These are phyloP conservation scores for Oxyruncus cristatus DNA, from an alignment of 2,113 vertebrate genomes.

Conservation along the genomic window DNA sequence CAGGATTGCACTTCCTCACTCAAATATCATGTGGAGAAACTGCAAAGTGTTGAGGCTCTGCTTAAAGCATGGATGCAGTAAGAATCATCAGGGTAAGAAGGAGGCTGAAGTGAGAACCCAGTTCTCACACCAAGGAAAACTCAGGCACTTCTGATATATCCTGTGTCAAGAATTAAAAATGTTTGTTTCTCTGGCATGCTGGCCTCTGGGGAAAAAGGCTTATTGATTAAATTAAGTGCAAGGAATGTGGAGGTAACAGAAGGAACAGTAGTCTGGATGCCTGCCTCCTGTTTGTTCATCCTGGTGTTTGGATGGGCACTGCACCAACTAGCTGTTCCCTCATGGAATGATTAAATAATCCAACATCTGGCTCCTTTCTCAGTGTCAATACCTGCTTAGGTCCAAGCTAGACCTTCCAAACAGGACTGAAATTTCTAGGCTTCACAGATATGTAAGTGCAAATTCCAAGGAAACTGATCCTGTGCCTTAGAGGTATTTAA, in stretches of 20 bases:
- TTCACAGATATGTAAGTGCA: not conserved
- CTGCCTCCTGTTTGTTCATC: constrained; percentile 14
- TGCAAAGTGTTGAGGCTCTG: not conserved
- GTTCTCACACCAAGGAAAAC: not conserved
- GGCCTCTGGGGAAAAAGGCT: not conserved
- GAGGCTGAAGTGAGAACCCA: not conserved
- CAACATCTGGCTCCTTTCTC: not conserved
- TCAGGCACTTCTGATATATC: not conserved
- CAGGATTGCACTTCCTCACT: not conserved
- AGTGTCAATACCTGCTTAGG: not conserved
- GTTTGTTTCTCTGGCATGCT: not conserved
- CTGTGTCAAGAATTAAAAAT: not conserved
- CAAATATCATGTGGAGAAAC: not conserved
- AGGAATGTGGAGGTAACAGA: not conserved
- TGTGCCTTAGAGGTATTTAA: not conserved
- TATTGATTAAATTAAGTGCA: constrained; percentile 15
- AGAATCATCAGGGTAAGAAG: not conserved
- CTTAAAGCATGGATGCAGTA: not conserved
- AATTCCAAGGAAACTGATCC: not conserved
- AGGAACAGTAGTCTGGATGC: not conserved
- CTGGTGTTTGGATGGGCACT: not conserved
- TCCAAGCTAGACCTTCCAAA: not conserved
- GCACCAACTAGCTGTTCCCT: constrained; percentile 32
- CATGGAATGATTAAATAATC: not conserved
- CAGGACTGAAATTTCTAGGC: not conserved